These are phyloP conservation scores for Helostoma temminkii DNA, from an alignment of 2,797 vertebrate genomes.

Conservation along the genomic window DNA sequence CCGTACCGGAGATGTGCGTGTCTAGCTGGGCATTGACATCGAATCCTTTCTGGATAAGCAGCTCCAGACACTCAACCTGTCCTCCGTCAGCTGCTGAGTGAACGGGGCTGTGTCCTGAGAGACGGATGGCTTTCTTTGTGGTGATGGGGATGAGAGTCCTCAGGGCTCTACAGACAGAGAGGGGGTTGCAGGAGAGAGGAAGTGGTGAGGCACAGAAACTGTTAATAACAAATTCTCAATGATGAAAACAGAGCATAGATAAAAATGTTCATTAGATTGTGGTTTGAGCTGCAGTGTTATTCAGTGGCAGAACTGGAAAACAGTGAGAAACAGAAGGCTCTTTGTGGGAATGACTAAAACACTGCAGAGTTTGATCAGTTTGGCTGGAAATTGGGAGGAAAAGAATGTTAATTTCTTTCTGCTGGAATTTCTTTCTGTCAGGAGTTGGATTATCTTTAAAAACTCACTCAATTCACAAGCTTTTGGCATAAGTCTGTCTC, in stretches of 20 bases:
- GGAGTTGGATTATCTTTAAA: slow-evolving; percentile 8
- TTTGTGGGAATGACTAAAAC: slow-evolving; percentile 61
- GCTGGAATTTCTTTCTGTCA: slow-evolving; percentile 9
- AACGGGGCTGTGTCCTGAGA: slow-evolving; percentile 87
- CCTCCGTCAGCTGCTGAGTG: slow-evolving; percentile 91
- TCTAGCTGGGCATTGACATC: slow-evolving; percentile 85
- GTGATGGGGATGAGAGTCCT: slow-evolving; percentile 89
- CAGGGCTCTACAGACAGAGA: slow-evolving; percentile 80
- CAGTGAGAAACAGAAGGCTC: slow-evolving; percentile 58
- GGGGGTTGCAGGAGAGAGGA: neutral
- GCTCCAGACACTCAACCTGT: slow-evolving; percentile 86
- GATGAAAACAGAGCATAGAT: slow-evolving; percentile 44
- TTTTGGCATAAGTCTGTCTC: slow-evolving; percentile 7
- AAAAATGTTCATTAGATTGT: slow-evolving; percentile 63
- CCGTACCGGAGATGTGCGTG: slow-evolving; percentile 68
- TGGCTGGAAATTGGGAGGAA: slow-evolving; percentile 36
- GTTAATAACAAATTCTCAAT: slow-evolving; percentile 48
- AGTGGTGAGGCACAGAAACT: slow-evolving; percentile 27
- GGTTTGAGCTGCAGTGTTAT: slow-evolving; percentile 57
- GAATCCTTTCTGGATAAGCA: slow-evolving; percentile 86
- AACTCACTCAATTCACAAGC: slow-evolving; percentile 20
- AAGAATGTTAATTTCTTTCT: slow-evolving; percentile 55
- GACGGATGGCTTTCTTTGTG: slow-evolving; percentile 85
- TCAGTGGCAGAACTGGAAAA: slow-evolving; percentile 58
- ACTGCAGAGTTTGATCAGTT: slow-evolving; percentile 51